A percentile compares a stretch with the other conserved stretches of the same genome.
These are phyloP conservation scores for Siniperca knerii DNA, from an alignment of 2,113 vertebrate genomes.

Conservation along the genomic window DNA sequence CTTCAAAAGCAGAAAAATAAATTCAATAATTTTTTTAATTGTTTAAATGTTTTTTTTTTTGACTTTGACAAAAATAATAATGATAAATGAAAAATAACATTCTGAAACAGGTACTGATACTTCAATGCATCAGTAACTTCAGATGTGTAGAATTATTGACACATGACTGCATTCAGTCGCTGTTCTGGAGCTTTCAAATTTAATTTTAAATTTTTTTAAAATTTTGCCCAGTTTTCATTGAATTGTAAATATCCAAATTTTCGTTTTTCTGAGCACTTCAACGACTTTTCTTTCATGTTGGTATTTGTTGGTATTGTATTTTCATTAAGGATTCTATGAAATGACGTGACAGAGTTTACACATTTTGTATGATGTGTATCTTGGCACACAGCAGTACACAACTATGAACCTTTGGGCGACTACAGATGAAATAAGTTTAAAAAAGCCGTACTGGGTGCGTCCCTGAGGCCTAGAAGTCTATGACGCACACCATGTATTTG, in stretches of 20 bases:
- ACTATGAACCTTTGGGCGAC: too few species aligned
- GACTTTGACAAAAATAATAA: neutral
- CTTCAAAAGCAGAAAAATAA: neutral
- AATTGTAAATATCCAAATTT: neutral
- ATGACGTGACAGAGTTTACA: neutral
- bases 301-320: neutral
- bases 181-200: neutral
- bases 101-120: conserved; percentile 9
- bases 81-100: neutral
- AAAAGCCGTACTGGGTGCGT: neutral
- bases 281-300: neutral
- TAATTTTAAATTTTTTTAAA: too few species aligned
- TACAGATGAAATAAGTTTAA: neutral
- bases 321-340: neutral
- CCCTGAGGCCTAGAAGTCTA: neutral
- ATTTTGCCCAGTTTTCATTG: neutral
- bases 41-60: neutral
- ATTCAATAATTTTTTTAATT: neutral
- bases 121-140: neutral
- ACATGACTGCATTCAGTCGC: neutral
- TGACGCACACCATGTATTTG: neutral
- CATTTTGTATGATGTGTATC: neutral
- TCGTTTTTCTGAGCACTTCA: neutral
- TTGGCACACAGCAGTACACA: neutral
- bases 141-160: neutral